Evolutionary conservation across 2,888 invertebrate genomes (phyloP).

Genomic region (Ophraella communa): DNA sequence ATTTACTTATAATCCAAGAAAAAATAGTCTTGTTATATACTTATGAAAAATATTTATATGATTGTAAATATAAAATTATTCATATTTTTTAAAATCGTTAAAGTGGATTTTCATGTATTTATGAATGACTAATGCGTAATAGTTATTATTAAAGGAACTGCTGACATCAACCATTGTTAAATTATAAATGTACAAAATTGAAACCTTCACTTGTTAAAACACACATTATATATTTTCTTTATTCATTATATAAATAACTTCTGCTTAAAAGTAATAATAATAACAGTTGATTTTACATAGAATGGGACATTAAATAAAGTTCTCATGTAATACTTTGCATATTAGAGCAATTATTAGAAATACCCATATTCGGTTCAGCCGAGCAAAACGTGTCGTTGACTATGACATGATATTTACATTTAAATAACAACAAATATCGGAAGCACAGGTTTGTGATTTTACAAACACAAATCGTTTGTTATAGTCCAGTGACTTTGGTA

Average conservation of each 20-base stretch:
- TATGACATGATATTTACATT: slow-evolving; percentile 35
- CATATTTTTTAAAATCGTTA: no score
- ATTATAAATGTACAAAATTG: not conserved
- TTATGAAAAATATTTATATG: no score
- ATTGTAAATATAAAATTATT: no score
- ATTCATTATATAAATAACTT: slow-evolving; percentile 10
- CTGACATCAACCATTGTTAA: not conserved
- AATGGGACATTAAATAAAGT: slow-evolving; percentile 28
- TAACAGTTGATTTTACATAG: slow-evolving; percentile 22
- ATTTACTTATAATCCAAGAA: no score
- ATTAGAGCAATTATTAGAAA: slow-evolving; percentile 34
- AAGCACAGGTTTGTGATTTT: slow-evolving; percentile 30
- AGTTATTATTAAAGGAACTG: not conserved
- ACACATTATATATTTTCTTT: not conserved
- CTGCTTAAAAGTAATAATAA: slow-evolving; percentile 18
- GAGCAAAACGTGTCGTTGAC: slow-evolving; percentile 28
- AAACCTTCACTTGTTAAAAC: not conserved
- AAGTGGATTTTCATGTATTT: slow-evolving; percentile 3
- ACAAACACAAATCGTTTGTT: slow-evolving; percentile 22
- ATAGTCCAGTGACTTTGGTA: no score
- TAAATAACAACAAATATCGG: slow-evolving; percentile 31
- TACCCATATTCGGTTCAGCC: slow-evolving; percentile 31
- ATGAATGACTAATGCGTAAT: not conserved
- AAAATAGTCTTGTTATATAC: no score
- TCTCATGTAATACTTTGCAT: slow-evolving; percentile 33